Percentiles rank a stretch among this genome's conserved stretches.
Evolutionary conservation across 2,113 vertebrate genomes (phyloP).

Genomic region (Electrona antarctica): DNA sequence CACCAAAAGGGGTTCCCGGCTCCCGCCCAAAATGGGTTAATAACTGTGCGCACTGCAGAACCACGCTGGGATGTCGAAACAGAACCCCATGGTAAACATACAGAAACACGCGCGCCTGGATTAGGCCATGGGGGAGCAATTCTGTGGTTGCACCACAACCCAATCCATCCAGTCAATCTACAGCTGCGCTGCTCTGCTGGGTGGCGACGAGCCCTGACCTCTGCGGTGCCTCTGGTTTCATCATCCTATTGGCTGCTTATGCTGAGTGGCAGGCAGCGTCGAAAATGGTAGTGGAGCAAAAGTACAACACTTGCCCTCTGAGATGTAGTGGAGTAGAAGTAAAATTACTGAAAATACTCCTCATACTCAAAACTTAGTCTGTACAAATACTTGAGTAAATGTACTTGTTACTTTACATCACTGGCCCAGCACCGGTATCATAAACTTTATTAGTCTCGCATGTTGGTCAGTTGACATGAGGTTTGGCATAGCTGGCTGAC

Average conservation of each 20-base stretch:
- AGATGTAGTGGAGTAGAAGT: too few species aligned
- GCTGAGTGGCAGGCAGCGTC: slow-evolving; percentile 19
- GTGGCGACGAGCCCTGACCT: slow-evolving; percentile 45
- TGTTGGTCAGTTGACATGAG: slow-evolving; percentile 35
- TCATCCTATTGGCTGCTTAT: slow-evolving; percentile 41
- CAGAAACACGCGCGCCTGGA: slow-evolving; percentile 25
- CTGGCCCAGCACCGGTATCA: slow-evolving; percentile 27
- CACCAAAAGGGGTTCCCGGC: too few species aligned
- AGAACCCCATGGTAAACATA: slow-evolving; percentile 34
- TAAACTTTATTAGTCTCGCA: slow-evolving; percentile 46
- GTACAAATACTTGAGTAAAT: too few species aligned
- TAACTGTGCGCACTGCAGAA: not conserved
- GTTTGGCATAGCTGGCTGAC: slow-evolving; percentile 45
- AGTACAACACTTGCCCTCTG: too few species aligned
- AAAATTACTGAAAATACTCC: too few species aligned
- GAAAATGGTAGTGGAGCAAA: not conserved
- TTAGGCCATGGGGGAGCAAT: slow-evolving; percentile 37
- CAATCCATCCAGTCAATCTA: slow-evolving; percentile 41
- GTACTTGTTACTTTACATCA: not conserved
- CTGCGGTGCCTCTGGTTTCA: slow-evolving; percentile 59
- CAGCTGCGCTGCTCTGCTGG: slow-evolving; percentile 43
- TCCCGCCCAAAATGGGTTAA: too few species aligned
- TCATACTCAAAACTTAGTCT: too few species aligned
- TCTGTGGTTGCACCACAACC: slow-evolving; percentile 47
- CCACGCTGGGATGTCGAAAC: slow-evolving; percentile 7